phyloP scores from a whole-genome alignment of 2,113 vertebrate species.

The Leptobrachium leishanense region DNA sequence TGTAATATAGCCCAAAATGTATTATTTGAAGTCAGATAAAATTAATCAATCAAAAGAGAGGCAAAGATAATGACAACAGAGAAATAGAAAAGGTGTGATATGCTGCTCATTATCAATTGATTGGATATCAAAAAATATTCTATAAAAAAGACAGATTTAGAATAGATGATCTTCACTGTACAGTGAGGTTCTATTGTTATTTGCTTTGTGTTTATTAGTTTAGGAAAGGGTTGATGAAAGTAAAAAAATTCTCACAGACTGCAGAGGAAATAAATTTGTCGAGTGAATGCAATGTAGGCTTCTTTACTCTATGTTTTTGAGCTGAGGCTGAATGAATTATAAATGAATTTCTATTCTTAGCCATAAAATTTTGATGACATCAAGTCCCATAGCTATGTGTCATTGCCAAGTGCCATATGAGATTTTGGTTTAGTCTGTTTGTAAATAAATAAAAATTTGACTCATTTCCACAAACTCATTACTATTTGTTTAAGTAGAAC shows the following conservation, averaged over 20 bases:
- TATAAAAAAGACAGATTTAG: too few species aligned
- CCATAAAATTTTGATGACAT: conserved; percentile 48
- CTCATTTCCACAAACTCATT: background rate
- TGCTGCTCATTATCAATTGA: too few species aligned
- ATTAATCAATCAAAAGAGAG: too few species aligned
- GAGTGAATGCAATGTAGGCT: conserved; percentile 10
- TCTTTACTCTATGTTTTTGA: conserved; percentile 26
- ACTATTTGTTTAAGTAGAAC: background rate
- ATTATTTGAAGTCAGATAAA: too few species aligned
- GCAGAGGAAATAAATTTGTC: background rate
- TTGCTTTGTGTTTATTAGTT: background rate
- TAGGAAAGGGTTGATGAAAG: background rate
- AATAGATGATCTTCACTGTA: too few species aligned
- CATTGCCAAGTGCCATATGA: conserved; percentile 42
- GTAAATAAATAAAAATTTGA: conserved; percentile 16
- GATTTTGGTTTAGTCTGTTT: conserved; percentile 37
- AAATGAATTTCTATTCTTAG: conserved; percentile 48
- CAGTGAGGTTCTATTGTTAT: too few species aligned
- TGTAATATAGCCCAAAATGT: too few species aligned
- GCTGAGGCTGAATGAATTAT: conserved; percentile 36
- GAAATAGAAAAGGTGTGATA: too few species aligned
- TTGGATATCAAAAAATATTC: too few species aligned
- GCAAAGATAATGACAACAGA: too few species aligned
- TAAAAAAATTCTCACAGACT: conserved; percentile 4
- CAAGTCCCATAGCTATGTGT: conserved; percentile 45